Evolutionary conservation across 1,140 invertebrate species (phyloP).

Genomic region (Coptotermes formosanus): DNA sequence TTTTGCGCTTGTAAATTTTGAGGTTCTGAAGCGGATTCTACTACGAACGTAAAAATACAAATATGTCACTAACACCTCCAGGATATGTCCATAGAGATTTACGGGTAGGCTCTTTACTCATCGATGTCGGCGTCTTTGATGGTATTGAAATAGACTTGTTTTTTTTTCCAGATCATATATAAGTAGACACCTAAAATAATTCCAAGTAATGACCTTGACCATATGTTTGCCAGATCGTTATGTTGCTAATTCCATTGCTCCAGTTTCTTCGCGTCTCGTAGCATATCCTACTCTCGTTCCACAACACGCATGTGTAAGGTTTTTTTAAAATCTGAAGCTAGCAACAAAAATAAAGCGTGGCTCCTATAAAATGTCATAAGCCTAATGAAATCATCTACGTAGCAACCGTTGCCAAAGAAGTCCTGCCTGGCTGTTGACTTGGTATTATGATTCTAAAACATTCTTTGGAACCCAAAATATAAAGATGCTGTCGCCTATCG

Average conservation of each 20-base stretch:
- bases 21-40: no score
- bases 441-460: not conserved
- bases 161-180: not conserved
- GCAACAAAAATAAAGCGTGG: not conserved
- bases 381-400: not conserved
- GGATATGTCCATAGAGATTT: no score
- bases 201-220: not conserved
- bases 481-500: not conserved
- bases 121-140: not conserved
- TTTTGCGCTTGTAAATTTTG: no score
- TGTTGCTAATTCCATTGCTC: not conserved
- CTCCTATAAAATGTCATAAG: not conserved
- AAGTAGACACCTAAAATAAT: not conserved
- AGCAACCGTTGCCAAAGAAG: not conserved
- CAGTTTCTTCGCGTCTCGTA: not conserved
- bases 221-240: not conserved
- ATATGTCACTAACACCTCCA: no score
- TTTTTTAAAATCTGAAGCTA: not conserved
- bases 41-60: no score
- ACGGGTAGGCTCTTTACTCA: not conserved
- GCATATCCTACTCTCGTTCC: not conserved
- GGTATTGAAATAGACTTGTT: not conserved
- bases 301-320: not conserved
- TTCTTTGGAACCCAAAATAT: not conserved
- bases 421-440: not conserved